Percentiles rank a stretch among this genome's conserved stretches.
Conservation (phyloP, 1,140 invertebrate species). For the Lasioglossum albipes region DNA sequence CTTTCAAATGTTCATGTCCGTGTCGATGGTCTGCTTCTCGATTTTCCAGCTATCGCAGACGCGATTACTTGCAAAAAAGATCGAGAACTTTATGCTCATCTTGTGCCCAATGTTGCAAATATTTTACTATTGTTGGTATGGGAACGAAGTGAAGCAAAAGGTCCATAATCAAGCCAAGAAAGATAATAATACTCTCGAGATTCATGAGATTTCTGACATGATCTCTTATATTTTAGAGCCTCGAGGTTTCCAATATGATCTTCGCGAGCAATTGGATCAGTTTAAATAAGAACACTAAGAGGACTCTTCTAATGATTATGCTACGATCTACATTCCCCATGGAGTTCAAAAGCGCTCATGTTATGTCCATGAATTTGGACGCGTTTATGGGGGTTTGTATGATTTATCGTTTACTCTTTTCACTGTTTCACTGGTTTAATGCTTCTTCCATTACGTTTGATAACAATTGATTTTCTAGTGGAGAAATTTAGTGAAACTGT, state of each 20-base stretch:
- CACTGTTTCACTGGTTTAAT: no score
- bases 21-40: no score
- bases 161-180: not conserved
- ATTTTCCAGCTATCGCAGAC: no score
- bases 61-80: no score
- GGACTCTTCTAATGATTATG: conserved; percentile 46
- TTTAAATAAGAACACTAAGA: not conserved
- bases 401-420: no score
- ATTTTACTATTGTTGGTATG: conserved; percentile 81
- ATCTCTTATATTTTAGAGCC: conserved; percentile 4
- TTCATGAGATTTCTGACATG: conserved; percentile 17
- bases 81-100: conserved; percentile 46
- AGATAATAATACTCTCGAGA: no score
- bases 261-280: conserved; percentile 38
- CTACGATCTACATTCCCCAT: conserved; percentile 38
- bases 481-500: no score
- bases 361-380: conserved; percentile 39
- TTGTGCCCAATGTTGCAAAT: conserved; percentile 67
- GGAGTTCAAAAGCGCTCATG: conserved; percentile 33
- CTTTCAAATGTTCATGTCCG: no score
- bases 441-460: no score
- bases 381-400: conserved; percentile 44
- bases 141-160: conserved; percentile 78
- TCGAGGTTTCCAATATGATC: conserved; percentile 12
- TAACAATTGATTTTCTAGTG: no score